A percentile compares a stretch with the other conserved stretches of the same genome.
These are phyloP conservation scores for Vannuccia rotundouncinata DNA, from an alignment of 2,888 invertebrate genomes.

Conservation along the genomic window DNA sequence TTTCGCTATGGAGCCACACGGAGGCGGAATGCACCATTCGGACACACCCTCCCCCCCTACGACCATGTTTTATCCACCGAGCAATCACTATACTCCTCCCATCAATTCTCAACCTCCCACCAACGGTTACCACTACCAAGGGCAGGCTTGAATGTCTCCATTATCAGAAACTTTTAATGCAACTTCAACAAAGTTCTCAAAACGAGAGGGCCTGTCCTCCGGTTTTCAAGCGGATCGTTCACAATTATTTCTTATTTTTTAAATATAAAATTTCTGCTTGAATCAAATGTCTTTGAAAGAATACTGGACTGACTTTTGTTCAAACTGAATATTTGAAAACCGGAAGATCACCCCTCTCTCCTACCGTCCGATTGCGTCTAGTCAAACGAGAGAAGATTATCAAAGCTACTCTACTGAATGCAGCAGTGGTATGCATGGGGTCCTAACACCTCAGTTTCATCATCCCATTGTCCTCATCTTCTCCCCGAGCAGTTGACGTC, in stretches of 20 bases:
- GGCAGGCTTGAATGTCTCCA: neutral
- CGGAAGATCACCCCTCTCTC: too few relatives aligned
- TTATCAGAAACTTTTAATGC: neutral
- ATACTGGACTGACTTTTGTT: too few relatives aligned
- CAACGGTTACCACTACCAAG: neutral
- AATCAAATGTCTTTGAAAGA: too few relatives aligned
- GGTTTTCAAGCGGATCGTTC: neutral
- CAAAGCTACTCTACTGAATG: too few relatives aligned
- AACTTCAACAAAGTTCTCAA: neutral
- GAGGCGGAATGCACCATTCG: neutral
- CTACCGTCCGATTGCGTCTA: too few relatives aligned
- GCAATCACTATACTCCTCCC: neutral
- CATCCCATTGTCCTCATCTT: too few relatives aligned
- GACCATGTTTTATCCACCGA: neutral
- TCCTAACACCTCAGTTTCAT: too few relatives aligned
- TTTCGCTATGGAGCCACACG: conserved; percentile 8
- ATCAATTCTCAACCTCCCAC: neutral
- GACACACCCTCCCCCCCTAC: conserved; percentile 4
- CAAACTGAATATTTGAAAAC: too few relatives aligned
- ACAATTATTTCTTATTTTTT: neutral
- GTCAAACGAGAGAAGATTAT: too few relatives aligned
- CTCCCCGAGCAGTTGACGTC: too few relatives aligned
- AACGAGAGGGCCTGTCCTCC: neutral
- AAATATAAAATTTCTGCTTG: too few relatives aligned
- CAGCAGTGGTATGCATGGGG: too few relatives aligned